Conservation (phyloP, 2,888 invertebrate genomes). For the Boloria selene region DNA sequence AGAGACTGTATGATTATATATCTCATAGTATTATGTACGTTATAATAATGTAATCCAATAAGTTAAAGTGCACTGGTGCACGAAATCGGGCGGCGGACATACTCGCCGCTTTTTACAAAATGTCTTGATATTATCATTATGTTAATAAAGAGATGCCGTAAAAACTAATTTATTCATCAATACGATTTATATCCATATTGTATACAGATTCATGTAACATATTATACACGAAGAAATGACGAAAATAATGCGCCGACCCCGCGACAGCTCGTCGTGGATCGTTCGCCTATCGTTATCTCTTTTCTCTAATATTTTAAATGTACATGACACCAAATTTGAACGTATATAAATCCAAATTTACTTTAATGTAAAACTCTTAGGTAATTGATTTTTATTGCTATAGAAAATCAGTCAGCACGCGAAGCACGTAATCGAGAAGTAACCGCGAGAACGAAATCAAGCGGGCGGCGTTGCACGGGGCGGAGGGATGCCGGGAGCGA, state of each 20-base stretch:
- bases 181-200: slow-evolving; percentile 83
- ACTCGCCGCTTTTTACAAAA: slow-evolving; percentile 81
- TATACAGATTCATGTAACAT: slow-evolving; percentile 86
- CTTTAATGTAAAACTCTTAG: slow-evolving; percentile 83
- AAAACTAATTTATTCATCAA: slow-evolving; percentile 82
- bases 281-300: slow-evolving; percentile 79
- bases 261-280: slow-evolving; percentile 69
- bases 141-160: slow-evolving; percentile 82
- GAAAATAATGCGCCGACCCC: slow-evolving; percentile 78
- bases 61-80: slow-evolving; percentile 83
- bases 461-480: slow-evolving; percentile 76
- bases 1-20: slow-evolving; percentile 83
- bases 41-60: slow-evolving; percentile 83
- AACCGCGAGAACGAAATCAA: slow-evolving; percentile 82
- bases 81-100: slow-evolving; percentile 79
- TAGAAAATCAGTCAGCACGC: slow-evolving; percentile 84
- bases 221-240: slow-evolving; percentile 84
- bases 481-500: slow-evolving; percentile 50
- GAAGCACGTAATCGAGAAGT: slow-evolving; percentile 84
- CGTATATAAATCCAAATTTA: slow-evolving; percentile 83
- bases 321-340: slow-evolving; percentile 83
- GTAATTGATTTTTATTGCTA: slow-evolving; percentile 84
- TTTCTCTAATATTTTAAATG: slow-evolving; percentile 81
- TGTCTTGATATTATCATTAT: slow-evolving; percentile 81
- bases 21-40: slow-evolving; percentile 82